Base-by-base conservation (phyloP, 2,888 invertebrate genomes). In the Phyto melanocephala region DNA sequence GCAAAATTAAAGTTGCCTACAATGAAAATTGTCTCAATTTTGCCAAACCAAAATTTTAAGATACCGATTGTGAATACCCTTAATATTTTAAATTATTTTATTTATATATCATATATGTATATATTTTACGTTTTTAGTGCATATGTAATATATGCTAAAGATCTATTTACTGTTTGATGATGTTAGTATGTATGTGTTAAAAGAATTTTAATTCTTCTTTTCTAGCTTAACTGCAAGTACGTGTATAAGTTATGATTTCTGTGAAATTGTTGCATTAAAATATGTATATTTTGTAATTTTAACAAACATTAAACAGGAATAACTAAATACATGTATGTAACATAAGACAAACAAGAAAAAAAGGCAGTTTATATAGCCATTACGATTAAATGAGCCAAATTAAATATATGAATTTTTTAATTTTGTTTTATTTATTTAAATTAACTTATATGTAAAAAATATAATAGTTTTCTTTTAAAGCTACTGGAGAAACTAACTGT, bases 401-500 rank as follows among this genome's bases (percentile, higher is more conserved):
- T 60, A n/a, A 56, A 37, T 52, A 13, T n/a, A 33, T n/a, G n/a
- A 68, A 45, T 50, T 28, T 62, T n/a, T n/a, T 24, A 60, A n/a
- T 60, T 15, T 71, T 50, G 37, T 13, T 56, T 79, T 3, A 50
- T 80, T 74, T 74, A 65, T 80, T 62, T 62, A 68, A 76, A 71
- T 67, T 74, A 80, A 79, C 82, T 82, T 79, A 79, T 60, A 67
- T 56, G 58, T 78, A 70, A 54, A 54, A 75, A 65, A 50, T 67
- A 76, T 62, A 78, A 65, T 65, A 68, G 52, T 70, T 75, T 67
- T 65, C 47, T 67, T 76, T 68, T 79, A 79, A 79, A 76, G 67
- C 75, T 79, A 79, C 56, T 37, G 35, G 11, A 58, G 68, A 20
- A 58, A 11, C 13, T 35, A 22, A 17, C 13, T 65, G 50, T n/a